Percentiles rank a stretch among this genome's conserved stretches.
phyloP scores from a whole-genome alignment of 2,888 invertebrate species.

The Ectobius pallidus region DNA sequence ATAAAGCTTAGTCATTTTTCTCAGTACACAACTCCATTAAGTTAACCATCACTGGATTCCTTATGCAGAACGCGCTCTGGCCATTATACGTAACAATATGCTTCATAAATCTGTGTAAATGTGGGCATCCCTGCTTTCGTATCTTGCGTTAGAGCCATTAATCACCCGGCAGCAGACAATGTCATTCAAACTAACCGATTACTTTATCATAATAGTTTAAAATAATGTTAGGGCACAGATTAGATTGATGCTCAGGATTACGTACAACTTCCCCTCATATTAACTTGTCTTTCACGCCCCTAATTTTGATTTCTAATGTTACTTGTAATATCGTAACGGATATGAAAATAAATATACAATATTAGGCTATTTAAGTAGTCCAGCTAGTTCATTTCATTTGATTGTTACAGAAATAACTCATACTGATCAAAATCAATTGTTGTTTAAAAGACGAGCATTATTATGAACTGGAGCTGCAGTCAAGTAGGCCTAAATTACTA shows the following conservation, averaged over 20 bases:
- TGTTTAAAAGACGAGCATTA: no score
- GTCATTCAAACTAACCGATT: constrained; percentile 32
- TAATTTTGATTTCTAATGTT: no score
- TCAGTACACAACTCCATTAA: background rate
- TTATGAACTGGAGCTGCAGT: no score
- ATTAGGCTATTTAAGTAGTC: no score
- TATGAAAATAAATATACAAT: no score
- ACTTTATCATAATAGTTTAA: constrained; percentile 29
- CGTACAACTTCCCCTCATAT: no score
- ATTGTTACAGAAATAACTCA: no score
- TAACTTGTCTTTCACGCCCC: no score
- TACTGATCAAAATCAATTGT: no score
- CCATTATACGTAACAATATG: background rate
- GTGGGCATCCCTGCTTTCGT: background rate
- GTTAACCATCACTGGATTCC: background rate
- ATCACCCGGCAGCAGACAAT: constrained; percentile 18
- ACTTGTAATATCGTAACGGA: no score
- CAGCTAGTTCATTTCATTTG: no score
- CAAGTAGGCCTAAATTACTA: no score
- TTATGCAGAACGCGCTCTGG: background rate
- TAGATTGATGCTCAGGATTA: constrained; percentile 25
- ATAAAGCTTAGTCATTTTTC: background rate
- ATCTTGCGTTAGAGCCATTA: background rate
- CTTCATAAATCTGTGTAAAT: background rate
- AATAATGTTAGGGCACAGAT: constrained; percentile 22